Base-by-base conservation (phyloP, 2,797 vertebrate genomes). In the Danio kyathit region DNA sequence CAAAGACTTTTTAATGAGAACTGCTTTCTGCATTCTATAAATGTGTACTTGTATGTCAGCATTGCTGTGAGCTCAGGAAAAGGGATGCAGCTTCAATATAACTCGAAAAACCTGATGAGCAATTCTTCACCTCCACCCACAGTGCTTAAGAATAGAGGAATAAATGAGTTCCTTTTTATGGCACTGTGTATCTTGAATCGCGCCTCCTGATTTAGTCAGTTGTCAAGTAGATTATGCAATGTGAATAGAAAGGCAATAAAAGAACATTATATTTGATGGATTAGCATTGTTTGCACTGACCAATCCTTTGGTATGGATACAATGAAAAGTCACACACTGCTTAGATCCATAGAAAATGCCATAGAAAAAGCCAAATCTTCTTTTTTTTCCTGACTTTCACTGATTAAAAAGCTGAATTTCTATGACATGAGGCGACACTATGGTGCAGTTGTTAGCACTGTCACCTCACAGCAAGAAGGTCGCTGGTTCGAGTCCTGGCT, bases 61-160 rank as follows among this genome's bases (percentile, higher is more conserved):
- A 29, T 29, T 44, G n/a, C 38, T 29, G 46, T 61, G 65, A 41
- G 67, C 38, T 41, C 41, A 41, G 6, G 17, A 17, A 19, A 1
- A 49, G 9, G 44, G 46, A 77, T 21, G 12, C 43, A 49, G 59
- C 5, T 64, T 67, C 5, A 57, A 59, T 11, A 51, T n/a, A 74
- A 67, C 82, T 70, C 14, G 60, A 56, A 64, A 71, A 80, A 75
- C 82, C 71, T 65, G 76, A 70, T 48, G 71, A 54, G 57, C 19
- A 75, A 59, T 74, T 66, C 73, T 43, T 69, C 65, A 61, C 72
- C 19, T 74, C 38, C 71, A 79, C 82, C 59, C 65, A 74, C 63
- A 19, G 44, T 17, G 12, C 40, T 38, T 74, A 57, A n/a, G 29
- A 80, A 69, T 54, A 56, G 41, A 79, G 44, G 43, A 49, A 54